A percentile compares a stretch with the other conserved stretches of the same genome.
phyloP scores from a whole-genome alignment of 1,140 invertebrate genomes.

The Leucophenga varia region DNA sequence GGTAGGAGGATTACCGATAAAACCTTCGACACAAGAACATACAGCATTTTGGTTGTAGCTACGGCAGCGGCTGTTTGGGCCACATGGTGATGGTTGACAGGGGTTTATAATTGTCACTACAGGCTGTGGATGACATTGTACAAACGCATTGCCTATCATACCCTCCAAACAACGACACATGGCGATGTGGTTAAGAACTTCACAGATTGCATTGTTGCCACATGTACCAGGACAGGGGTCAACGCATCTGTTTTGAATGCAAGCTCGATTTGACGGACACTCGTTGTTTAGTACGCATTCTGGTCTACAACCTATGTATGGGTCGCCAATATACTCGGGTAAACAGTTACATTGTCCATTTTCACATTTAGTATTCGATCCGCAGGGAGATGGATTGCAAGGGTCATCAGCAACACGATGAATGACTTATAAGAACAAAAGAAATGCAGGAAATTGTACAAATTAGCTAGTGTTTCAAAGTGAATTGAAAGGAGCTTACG shows the following conservation, averaged over 20 bases:
- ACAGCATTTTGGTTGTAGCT: conserved; percentile 61
- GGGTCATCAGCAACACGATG: conserved; percentile 40
- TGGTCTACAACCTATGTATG: conserved; percentile 48
- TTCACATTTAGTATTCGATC: conserved; percentile 66
- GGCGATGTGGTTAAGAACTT: conserved; percentile 67
- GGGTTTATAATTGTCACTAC: conserved; percentile 61
- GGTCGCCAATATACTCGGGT: conserved; percentile 65
- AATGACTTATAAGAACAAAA: conserved; percentile 56
- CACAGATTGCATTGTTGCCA: conserved; percentile 67
- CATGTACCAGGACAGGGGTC: conserved; percentile 71
- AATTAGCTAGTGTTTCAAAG: conserved; percentile 34
- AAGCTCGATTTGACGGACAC: conserved; percentile 65
- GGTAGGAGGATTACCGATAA: conserved; percentile 70
- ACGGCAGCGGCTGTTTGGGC: conserved; percentile 60
- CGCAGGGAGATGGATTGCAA: conserved; percentile 72
- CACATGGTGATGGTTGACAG: conserved; percentile 65
- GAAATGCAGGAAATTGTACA: conserved; percentile 1
- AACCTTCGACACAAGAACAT: conserved; percentile 64
- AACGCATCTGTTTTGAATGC: conserved; percentile 65
- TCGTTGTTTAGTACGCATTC: conserved; percentile 40
- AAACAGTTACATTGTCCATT: conserved; percentile 60
- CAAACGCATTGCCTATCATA: conserved; percentile 51
- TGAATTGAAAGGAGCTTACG: too few relatives aligned
- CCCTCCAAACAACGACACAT: conserved; percentile 65
- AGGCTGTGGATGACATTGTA: conserved; percentile 45